phyloP scores from a whole-genome alignment of 2,888 invertebrate genomes.

The Lycocerus yunnanus region DNA sequence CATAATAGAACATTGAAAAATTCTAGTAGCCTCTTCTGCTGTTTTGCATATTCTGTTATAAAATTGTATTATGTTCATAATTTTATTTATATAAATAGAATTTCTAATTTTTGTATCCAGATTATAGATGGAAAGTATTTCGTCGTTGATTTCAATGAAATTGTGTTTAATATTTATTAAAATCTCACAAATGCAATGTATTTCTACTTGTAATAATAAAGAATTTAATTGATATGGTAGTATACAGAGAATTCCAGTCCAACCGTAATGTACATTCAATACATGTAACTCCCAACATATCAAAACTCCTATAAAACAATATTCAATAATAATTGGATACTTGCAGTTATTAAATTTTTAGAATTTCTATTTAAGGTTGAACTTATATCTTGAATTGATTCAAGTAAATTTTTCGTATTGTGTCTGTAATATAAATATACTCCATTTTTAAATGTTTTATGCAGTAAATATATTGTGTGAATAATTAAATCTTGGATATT shows the following conservation, averaged over 20 bases:
- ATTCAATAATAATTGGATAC: background rate
- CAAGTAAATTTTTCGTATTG: background rate
- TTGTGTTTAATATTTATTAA: background rate
- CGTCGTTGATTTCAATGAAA: background rate
- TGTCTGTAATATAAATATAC: background rate
- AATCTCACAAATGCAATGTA: background rate
- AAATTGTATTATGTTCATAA: background rate
- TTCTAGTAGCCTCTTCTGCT: background rate
- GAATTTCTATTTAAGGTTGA: background rate
- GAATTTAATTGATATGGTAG: background rate
- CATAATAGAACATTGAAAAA: background rate
- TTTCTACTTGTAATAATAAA: background rate
- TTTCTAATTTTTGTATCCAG: background rate
- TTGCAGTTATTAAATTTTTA: background rate
- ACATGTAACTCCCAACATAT: too few species aligned
- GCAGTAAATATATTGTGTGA: background rate
- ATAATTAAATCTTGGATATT: background rate
- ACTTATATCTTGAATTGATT: background rate
- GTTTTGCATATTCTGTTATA: background rate
- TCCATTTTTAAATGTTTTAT: background rate
- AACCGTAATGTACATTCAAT: too few species aligned
- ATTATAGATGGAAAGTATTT: background rate
- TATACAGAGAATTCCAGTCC: background rate
- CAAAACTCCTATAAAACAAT: too few species aligned
- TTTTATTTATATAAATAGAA: background rate